Evolutionary conservation across 1,140 invertebrate genomes (phyloP).

Genomic region (Dendroctonus valens): DNA sequence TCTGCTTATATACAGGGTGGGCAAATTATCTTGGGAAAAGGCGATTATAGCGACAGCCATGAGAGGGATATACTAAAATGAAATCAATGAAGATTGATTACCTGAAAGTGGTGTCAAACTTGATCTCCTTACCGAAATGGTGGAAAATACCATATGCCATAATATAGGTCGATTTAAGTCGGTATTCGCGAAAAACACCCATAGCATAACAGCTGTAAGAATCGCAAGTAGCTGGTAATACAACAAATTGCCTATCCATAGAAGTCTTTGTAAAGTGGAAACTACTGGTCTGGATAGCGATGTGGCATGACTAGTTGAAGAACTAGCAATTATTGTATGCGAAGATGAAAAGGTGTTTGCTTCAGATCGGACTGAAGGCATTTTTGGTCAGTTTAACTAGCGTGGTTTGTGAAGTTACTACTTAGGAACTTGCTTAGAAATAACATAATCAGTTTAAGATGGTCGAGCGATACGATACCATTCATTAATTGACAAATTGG

Average conservation of each 20-base stretch:
- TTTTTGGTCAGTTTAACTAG: no score
- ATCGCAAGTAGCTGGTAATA: slow-evolving; percentile 6
- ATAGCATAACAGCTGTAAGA: slow-evolving; percentile 5
- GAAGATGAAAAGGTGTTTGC: no score
- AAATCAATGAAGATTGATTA: neutral
- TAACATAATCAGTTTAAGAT: no score
- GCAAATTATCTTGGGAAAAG: slow-evolving; percentile 20
- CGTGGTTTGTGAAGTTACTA: no score
- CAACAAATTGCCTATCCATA: slow-evolving; percentile 13
- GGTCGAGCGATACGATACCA: no score
- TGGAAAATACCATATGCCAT: slow-evolving; percentile 13
- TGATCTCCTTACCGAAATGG: slow-evolving; percentile 8
- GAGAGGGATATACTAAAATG: slow-evolving; percentile 16
- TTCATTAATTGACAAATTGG: no score
- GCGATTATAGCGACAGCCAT: slow-evolving; percentile 14
- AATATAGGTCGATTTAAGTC: slow-evolving; percentile 5
- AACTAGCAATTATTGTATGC: no score
- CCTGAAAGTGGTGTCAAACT: neutral
- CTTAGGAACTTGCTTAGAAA: no score
- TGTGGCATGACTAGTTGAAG: no score
- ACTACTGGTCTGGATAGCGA: no score
- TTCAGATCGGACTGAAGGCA: no score
- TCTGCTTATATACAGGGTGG: slow-evolving; percentile 10
- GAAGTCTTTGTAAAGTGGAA: neutral
- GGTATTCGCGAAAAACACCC: slow-evolving; percentile 17